Base-by-base conservation (phyloP, 2,797 vertebrate species). In the Hippopotamyrus pictus region DNA sequence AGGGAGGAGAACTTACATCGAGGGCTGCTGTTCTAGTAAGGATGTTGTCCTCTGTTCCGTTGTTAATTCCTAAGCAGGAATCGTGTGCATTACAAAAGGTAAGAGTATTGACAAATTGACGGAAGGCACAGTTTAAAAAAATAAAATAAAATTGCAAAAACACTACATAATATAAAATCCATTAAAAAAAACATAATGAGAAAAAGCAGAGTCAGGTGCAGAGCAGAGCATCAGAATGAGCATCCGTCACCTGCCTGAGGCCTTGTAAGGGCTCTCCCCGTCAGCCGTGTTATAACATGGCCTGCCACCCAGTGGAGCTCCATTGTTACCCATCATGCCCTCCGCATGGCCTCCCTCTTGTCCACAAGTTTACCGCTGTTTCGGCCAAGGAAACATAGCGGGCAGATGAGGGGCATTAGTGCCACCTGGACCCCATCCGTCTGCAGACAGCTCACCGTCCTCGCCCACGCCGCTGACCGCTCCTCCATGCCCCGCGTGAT, bases 21-120 rank as follows among this genome's bases (percentile, higher is more conserved):
- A 92, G 37, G 46, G 37, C 82, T 88, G 93, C 92, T 19, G 2
- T 44, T 82, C 69, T 17, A 33, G 69, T 91, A 90, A 87, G 92
- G 93, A 92, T 88, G 89, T 90, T 93, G 89, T 88, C 92, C 93
- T 94, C 92, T 93, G 93, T 91, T 90, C 89, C 90, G 90, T 93
- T 92, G 91, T 73, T 73, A 37, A 92, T 92, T 91, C 91, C 92
- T 93, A 91, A 93, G 11, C 84, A 57, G 88, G 46, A 41, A 62
- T 89, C 84, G 9, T 90, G 82, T 2, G 86, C 17, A 57, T 89
- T 90, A 62, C 89, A 73, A 59, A 9, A 25, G 19, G 69, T n/a
- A 59, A 41, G 46, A 48, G 46, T 48, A 48, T 6, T 84, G 19
- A 84, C 82, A 46, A 22, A 22, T 14, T 46, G n/a, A 51, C 8